phyloP scores from a whole-genome alignment of 2,797 vertebrate species.

The Allochrocebus solatus region DNA sequence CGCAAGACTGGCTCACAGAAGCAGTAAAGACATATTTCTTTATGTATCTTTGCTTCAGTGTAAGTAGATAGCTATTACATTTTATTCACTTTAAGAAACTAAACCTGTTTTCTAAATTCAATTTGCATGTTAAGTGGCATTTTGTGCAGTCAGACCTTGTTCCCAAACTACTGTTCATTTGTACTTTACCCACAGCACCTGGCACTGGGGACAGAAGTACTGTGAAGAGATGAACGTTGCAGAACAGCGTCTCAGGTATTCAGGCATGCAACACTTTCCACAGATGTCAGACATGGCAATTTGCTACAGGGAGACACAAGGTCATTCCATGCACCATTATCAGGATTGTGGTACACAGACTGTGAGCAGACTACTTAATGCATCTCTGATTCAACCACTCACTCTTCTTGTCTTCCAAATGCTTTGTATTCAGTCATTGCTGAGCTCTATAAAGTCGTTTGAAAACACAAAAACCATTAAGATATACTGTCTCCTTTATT shows the following conservation, averaged over 20 bases:
- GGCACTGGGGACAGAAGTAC: neutral
- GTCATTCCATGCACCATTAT: neutral
- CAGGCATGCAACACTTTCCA: neutral
- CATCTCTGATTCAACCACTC: neutral
- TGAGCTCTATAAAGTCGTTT: neutral
- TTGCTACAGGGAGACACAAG: neutral
- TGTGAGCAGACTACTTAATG: neutral
- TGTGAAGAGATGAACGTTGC: neutral
- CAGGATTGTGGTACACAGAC: neutral
- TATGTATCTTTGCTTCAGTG: neutral
- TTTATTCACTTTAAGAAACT: neutral
- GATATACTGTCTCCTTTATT: conserved; percentile 41
- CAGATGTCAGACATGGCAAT: neutral
- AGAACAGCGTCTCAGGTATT: neutral
- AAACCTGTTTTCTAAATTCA: conserved; percentile 30
- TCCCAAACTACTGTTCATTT: neutral
- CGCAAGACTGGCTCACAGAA: neutral
- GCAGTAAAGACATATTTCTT: neutral
- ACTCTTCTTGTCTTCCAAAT: neutral
- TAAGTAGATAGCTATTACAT: neutral
- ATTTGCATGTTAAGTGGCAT: neutral
- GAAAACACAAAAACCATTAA: conserved; percentile 57
- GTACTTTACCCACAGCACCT: neutral
- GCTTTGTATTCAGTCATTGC: neutral
- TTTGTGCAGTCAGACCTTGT: neutral